These are phyloP conservation scores for Lepidochrysops patricia DNA, from an alignment of 2,888 invertebrate genomes.

Conservation along the genomic window DNA sequence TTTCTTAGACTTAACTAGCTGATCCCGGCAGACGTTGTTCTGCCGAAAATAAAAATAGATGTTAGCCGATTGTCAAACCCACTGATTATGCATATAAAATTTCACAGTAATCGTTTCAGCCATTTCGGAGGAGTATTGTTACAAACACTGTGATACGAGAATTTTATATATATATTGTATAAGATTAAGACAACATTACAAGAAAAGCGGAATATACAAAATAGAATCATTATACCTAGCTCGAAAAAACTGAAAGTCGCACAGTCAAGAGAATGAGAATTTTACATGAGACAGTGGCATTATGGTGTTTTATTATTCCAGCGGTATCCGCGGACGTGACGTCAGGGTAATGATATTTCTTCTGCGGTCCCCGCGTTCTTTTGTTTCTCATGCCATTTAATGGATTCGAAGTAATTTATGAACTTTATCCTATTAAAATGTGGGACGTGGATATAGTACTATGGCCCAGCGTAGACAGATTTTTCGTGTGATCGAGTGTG, in stretches of 20 bases:
- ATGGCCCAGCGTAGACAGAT: no score
- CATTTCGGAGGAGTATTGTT: no score
- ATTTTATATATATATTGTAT: neutral
- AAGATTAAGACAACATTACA: neutral
- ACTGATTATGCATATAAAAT: no score
- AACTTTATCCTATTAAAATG: neutral
- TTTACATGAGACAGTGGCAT: slow-evolving; percentile 15
- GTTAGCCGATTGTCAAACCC: no score
- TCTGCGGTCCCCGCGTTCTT: slow-evolving; percentile 5
- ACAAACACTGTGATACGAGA: no score
- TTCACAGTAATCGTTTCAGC: no score
- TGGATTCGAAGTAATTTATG: neutral
- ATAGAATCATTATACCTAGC: slow-evolving; percentile 1
- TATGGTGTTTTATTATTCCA: slow-evolving; percentile 23
- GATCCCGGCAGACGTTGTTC: no score
- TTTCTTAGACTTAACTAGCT: no score
- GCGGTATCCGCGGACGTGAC: slow-evolving; percentile 23
- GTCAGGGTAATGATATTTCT: slow-evolving; percentile 16
- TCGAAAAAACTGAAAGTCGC: slow-evolving; percentile 25
- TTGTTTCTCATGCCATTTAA: slow-evolving; percentile 1
- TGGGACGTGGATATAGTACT: neutral
- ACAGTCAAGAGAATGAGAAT: slow-evolving; percentile 20
- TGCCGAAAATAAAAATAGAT: no score
- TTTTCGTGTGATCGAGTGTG: no score
- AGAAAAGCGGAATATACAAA: neutral